Conservation (phyloP, 2,888 invertebrate species). For the Spodoptera picta region DNA sequence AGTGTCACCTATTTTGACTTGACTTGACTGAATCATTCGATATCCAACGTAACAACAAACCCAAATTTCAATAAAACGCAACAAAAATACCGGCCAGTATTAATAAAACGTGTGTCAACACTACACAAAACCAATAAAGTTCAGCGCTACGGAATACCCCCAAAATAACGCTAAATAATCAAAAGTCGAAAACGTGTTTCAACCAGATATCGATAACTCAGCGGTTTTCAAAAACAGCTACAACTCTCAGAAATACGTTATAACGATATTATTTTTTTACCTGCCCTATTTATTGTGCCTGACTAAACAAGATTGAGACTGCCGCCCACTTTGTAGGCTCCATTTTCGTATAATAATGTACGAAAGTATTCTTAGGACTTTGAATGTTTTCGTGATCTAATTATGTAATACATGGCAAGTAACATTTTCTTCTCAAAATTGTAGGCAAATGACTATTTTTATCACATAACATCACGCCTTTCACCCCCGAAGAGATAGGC, state of each 20-base stretch:
- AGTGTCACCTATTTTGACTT: too few species aligned
- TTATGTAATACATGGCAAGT: too few species aligned
- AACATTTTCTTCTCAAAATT: too few species aligned
- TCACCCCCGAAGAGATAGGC: too few species aligned
- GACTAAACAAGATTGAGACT: slow-evolving; percentile 21
- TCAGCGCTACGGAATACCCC: slow-evolving; percentile 28
- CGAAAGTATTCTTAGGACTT: background rate
- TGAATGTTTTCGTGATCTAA: background rate
- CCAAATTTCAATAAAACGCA: slow-evolving; percentile 7
- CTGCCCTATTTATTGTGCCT: slow-evolving; percentile 35
- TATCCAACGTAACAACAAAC: slow-evolving; percentile 18
- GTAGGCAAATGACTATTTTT: too few species aligned
- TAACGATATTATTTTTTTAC: slow-evolving; percentile 42
- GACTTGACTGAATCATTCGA: background rate
- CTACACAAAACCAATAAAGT: slow-evolving; percentile 34
- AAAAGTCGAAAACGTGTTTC: slow-evolving; percentile 46
- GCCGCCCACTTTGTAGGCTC: slow-evolving; percentile 6
- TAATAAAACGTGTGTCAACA: slow-evolving; percentile 36
- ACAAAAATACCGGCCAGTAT: slow-evolving; percentile 17
- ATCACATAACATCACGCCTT: too few species aligned
- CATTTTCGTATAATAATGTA: slow-evolving; percentile 1
- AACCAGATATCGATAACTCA: slow-evolving; percentile 30
- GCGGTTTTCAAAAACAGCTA: slow-evolving; percentile 41
- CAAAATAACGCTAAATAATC: slow-evolving; percentile 45
- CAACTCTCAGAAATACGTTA: slow-evolving; percentile 36